Evolutionary conservation across 2,113 vertebrate genomes (phyloP), one percentile per base, ranked within the genome.

Genomic region (Grammomys surdaster): DNA sequence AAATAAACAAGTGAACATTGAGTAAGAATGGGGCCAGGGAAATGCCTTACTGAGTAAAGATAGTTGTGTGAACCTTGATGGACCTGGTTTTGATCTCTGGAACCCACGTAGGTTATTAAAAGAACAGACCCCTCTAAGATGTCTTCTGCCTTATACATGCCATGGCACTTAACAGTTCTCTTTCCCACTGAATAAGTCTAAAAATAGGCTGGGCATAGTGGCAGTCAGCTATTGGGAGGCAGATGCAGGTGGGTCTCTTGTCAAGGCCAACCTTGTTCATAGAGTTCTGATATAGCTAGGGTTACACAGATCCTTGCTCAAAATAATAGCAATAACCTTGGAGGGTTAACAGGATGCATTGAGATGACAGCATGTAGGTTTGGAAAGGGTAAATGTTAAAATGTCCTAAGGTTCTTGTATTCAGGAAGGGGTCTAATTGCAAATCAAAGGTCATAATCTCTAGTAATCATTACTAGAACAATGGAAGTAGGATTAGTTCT

Each of bases 401-500:
- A 82, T 93, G 36, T 88, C 51, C 12, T 40, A 36, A n/a, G 13
- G 65, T 93, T 72, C 20, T 91, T 91, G 26, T 33, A 31, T 76
- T 89, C 0, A 0, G 51, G n/a, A 82, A 54, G n/a, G 81, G 46
- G 43, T 90, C 76, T 90, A 91, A 89, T 54, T 95, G 87, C n/a
- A 93, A 90, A 82, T 89, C 40, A 73, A 91, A 67, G 2, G 3
- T 84, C 95, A 69, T 88, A 90, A 87, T 80, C 76, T 80, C 40
- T 73, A 60, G 40, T 92, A 91, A 86, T 96, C 33, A 89, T 60
- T 93, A 54, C 54, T 43, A 80, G n/a, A 80, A 93, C 94, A 54
- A 22, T 75, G 81, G 73, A 95, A 82, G 54, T 77, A 89, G 33
- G 93, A 82, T 89, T 89, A 78, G 48, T 33, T 28, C 26, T 90